These are phyloP conservation scores for Palythoa grandis DNA, from an alignment of 92 coral and sea anemone genomes.

Conservation along the genomic window DNA sequence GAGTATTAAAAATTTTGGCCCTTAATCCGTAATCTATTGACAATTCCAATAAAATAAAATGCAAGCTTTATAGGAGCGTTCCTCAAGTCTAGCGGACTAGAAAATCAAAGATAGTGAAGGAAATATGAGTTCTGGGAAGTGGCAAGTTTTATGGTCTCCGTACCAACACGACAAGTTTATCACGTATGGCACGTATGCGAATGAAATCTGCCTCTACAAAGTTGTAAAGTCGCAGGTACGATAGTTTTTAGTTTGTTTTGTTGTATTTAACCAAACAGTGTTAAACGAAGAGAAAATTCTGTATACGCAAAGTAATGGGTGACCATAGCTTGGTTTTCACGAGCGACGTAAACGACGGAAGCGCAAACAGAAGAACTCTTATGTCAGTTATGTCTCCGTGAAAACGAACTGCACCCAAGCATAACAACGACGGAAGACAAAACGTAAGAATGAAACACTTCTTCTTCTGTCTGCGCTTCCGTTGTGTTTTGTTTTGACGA, in stretches of 20 bases:
- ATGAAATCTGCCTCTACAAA: conserved; percentile 90
- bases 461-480: too few relatives aligned
- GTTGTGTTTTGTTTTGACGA: too few relatives aligned
- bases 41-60: not conserved
- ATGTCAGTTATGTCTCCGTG: too few relatives aligned
- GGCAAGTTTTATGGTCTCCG: conserved; percentile 97
- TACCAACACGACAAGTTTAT: conserved; percentile 85
- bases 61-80: not conserved
- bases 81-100: not conserved
- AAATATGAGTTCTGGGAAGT: conserved; percentile 66
- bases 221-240: conserved; percentile 80
- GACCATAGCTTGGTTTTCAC: not conserved
- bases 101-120: not conserved
- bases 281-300: not conserved
- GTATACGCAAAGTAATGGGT: not conserved
- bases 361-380: too few relatives aligned
- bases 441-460: too few relatives aligned
- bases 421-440: too few relatives aligned
- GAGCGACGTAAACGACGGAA: too few relatives aligned
- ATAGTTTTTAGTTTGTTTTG: not conserved
- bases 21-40: not conserved
- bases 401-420: too few relatives aligned
- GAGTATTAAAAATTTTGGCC: not conserved
- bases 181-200: conserved; percentile 81
- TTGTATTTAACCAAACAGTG: not conserved